Evolutionary conservation across 2,797 vertebrate genomes (phyloP).

Genomic region (Halcyon chelicuti): DNA sequence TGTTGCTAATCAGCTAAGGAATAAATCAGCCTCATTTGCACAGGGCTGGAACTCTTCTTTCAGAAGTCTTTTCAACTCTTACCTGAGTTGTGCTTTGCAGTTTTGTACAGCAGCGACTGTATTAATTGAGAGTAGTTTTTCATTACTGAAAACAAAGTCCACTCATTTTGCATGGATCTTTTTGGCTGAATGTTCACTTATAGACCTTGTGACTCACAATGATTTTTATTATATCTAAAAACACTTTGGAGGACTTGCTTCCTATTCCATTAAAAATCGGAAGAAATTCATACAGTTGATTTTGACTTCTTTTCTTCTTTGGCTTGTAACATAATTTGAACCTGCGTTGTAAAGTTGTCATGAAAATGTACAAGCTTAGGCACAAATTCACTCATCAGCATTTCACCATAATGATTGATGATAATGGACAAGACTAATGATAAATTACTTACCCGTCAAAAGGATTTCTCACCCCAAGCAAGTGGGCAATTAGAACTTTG

Average conservation of each 20-base stretch:
- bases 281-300: neutral
- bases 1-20: neutral
- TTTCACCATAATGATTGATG: neutral
- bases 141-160: neutral
- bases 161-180: neutral
- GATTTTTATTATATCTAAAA: neutral
- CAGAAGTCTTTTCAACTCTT: neutral
- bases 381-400: constrained; percentile 9
- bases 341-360: neutral
- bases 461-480: constrained; percentile 3
- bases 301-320: neutral
- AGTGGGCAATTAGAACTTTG: constrained; percentile 22
- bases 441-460: constrained; percentile 23
- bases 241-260: neutral
- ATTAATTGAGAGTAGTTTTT: neutral
- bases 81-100: neutral
- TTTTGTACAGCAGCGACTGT: neutral
- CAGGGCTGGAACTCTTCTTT: neutral
- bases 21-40: neutral
- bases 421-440: constrained; percentile 22
- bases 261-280: neutral
- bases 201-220: neutral
- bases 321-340: constrained; percentile 5
- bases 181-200: neutral
- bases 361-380: neutral